phyloP scores from a whole-genome alignment of 2,888 invertebrate species.

The Oligia latruncula region DNA sequence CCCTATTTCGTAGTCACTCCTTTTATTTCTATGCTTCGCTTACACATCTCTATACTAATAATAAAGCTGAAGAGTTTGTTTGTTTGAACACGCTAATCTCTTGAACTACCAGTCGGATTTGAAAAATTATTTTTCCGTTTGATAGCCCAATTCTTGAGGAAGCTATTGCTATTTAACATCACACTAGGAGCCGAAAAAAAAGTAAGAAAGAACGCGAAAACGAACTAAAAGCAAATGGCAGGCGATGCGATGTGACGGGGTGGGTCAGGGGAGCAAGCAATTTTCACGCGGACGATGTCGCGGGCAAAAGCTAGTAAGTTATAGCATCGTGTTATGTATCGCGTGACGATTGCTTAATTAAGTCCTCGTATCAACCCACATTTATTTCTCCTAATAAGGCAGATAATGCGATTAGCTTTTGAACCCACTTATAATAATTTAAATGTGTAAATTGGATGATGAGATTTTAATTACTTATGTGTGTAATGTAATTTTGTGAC shows the following conservation, averaged over 20 bases:
- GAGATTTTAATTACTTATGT: constrained; percentile 31
- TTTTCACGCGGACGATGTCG: neutral
- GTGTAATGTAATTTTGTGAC: constrained; percentile 11
- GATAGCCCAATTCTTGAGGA: too few species aligned
- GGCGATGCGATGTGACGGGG: neutral
- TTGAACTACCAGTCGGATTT: too few species aligned
- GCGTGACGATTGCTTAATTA: constrained; percentile 39
- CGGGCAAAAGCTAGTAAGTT: neutral
- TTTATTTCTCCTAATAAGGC: constrained; percentile 22
- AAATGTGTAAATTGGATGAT: constrained; percentile 38
- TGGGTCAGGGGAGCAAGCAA: neutral
- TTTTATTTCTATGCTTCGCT: neutral
- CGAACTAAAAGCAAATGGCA: neutral
- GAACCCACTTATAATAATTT: constrained; percentile 26
- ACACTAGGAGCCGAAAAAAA: too few species aligned
- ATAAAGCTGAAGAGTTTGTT: too few species aligned
- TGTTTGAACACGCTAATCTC: too few species aligned
- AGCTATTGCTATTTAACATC: too few species aligned
- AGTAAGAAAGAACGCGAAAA: neutral
- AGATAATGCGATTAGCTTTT: constrained; percentile 30
- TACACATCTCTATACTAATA: neutral
- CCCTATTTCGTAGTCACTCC: neutral
- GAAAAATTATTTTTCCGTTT: too few species aligned
- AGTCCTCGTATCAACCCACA: constrained; percentile 46
- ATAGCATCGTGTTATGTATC: constrained; percentile 8